phyloP scores from a whole-genome alignment of 1,140 invertebrate genomes.

The Armadillidium nasatum region DNA sequence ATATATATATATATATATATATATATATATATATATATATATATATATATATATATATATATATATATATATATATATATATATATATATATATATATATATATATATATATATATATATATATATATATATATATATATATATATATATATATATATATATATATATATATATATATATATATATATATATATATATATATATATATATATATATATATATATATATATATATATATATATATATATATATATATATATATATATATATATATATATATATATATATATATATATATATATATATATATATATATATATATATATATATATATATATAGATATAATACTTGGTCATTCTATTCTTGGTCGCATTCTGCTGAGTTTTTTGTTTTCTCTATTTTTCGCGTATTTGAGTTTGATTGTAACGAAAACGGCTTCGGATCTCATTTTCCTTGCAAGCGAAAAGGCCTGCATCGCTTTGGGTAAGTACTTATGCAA shows the following conservation, averaged over 20 bases:
- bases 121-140: not conserved
- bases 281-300: conserved; percentile 19
- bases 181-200: conserved; percentile 6
- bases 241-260: not conserved
- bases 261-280: not conserved
- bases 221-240: too few relatives aligned
- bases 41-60: conserved; percentile 18
- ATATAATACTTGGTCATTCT: conserved; percentile 16
- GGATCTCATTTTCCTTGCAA: conserved; percentile 19
- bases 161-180: not conserved
- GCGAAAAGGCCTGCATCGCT: conserved; percentile 20
- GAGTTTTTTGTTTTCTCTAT: conserved; percentile 24
- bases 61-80: conserved; percentile 11
- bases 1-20: conserved; percentile 22
- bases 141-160: not conserved
- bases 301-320: not conserved
- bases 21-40: conserved; percentile 13
- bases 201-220: conserved; percentile 12
- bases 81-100: conserved; percentile 20
- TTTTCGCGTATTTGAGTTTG: conserved; percentile 27
- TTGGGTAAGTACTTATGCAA: conserved; percentile 20
- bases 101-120: conserved; percentile 21
- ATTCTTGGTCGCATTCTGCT: conserved; percentile 18
- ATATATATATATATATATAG: too few relatives aligned
- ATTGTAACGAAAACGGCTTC: conserved; percentile 26